Conservation (phyloP, 2,797 vertebrate species). For the Calcarius lapponicus region DNA sequence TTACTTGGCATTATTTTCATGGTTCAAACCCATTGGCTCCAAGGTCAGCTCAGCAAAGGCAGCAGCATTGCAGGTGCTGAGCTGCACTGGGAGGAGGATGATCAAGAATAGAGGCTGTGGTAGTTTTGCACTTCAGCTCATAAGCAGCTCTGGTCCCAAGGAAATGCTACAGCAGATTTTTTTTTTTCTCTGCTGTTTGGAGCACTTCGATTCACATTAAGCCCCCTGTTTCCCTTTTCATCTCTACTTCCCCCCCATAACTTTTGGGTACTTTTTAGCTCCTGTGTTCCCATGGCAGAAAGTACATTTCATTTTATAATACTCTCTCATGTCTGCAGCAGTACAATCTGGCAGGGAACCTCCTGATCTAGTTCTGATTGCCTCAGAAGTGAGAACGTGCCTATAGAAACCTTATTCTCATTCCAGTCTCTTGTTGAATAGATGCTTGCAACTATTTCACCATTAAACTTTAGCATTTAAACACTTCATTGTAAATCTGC, state of each 20-base stretch:
- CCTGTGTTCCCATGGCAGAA: background rate
- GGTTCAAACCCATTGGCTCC: background rate
- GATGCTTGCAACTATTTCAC: background rate
- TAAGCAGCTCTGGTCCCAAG: background rate
- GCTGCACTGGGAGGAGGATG: background rate
- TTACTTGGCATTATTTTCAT: accelerated
- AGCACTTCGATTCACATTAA: background rate
- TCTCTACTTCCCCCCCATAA: background rate
- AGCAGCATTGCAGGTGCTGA: background rate
- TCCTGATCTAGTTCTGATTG: background rate
- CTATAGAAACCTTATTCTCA: background rate
- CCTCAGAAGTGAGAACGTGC: background rate
- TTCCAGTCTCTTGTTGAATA: background rate
- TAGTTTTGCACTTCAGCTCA: background rate
- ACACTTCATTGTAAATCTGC: background rate
- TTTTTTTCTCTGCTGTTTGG: background rate
- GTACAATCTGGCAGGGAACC: background rate
- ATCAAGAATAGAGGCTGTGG: background rate
- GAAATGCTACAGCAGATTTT: background rate
- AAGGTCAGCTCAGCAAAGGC: background rate
- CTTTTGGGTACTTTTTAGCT: background rate
- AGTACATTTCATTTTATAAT: background rate
- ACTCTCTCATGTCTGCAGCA: background rate
- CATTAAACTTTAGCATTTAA: background rate
- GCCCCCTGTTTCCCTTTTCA: background rate